Base-by-base conservation (phyloP, 2,888 invertebrate species). In the Timandra comae region DNA sequence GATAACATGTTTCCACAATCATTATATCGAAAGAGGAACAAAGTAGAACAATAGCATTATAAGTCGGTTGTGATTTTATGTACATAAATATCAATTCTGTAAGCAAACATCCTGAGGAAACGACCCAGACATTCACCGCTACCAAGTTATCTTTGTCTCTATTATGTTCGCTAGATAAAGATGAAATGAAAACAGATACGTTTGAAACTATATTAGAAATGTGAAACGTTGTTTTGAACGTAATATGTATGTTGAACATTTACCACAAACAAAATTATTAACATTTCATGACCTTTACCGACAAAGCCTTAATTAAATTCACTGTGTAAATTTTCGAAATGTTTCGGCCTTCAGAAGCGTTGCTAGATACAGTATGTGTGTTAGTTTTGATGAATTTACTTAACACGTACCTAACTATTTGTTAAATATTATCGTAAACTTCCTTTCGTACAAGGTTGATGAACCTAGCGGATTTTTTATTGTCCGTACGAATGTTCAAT, bases 21-120 rank as follows among this genome's bases (percentile, higher is more conserved):
- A n/a, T n/a, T n/a, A n/a, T n/a, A n/a, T n/a, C n/a, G n/a, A n/a
- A n/a, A n/a, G n/a, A n/a, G n/a, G n/a, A n/a, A n/a, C n/a, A n/a
- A n/a, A n/a, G n/a, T n/a, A n/a, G n/a, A n/a, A n/a, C n/a, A n/a
- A n/a, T n/a, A n/a, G n/a, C n/a, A n/a, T n/a, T n/a, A n/a, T n/a
- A n/a, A n/a, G n/a, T n/a, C n/a, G n/a, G n/a, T n/a, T n/a, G n/a
- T n/a, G n/a, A n/a, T n/a, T 3, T n/a, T 22, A 22, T n/a, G 8
- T 2, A 22, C 22, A 22, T 22, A 22, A 22, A 24, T 54, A 46
- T 37, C 28, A 33, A 35, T 42, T 37, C 23, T 23, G 25, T 42
- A 29, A 37, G 42, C 41, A 43, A 43, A 45, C 35, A 29, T 45
- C 27, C 23, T 23, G 26, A 26, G 31, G 34, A 38, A 38, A 34